A percentile compares a stretch with the other conserved stretches of the same genome.
These are phyloP conservation scores for Acropora yongei DNA, from an alignment of 64 coral and sea anemone species.

Conservation along the genomic window DNA sequence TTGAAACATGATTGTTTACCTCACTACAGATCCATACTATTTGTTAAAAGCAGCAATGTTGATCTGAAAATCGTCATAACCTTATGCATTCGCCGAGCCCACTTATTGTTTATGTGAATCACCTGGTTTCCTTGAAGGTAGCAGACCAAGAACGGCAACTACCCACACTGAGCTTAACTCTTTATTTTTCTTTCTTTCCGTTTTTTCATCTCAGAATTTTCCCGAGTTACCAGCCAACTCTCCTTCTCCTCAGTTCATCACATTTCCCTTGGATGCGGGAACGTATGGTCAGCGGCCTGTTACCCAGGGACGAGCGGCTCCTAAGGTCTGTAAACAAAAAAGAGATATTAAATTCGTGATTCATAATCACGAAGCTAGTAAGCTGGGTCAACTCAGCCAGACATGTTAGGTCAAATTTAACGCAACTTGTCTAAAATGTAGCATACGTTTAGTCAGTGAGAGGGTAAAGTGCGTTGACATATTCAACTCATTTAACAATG, in stretches of 20 bases:
- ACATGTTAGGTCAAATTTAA: too few species aligned
- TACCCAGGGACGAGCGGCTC: slow-evolving; percentile 69
- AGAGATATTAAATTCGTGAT: background rate
- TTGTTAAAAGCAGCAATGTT: background rate
- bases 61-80: background rate
- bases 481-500: too few species aligned
- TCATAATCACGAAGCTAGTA: too few species aligned
- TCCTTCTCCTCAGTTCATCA: slow-evolving; percentile 85
- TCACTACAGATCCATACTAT: background rate
- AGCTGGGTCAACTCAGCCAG: too few species aligned
- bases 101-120: background rate
- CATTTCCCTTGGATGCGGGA: slow-evolving; percentile 80
- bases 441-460: too few species aligned
- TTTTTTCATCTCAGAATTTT: slow-evolving; percentile 71
- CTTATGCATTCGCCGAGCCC: too few species aligned
- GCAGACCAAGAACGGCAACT: background rate
- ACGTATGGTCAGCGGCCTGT: slow-evolving; percentile 74
- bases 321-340: slow-evolving; percentile 67
- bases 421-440: too few species aligned
- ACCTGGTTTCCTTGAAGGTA: background rate
- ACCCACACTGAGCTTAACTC: background rate
- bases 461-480: too few species aligned
- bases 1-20: background rate
- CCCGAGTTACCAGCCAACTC: slow-evolving; percentile 84
- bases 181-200: background rate